Evolutionary conservation across 2,113 vertebrate species (phyloP), one percentile per base, ranked within the genome.

Genomic region (Odontophorus gujanensis): DNA sequence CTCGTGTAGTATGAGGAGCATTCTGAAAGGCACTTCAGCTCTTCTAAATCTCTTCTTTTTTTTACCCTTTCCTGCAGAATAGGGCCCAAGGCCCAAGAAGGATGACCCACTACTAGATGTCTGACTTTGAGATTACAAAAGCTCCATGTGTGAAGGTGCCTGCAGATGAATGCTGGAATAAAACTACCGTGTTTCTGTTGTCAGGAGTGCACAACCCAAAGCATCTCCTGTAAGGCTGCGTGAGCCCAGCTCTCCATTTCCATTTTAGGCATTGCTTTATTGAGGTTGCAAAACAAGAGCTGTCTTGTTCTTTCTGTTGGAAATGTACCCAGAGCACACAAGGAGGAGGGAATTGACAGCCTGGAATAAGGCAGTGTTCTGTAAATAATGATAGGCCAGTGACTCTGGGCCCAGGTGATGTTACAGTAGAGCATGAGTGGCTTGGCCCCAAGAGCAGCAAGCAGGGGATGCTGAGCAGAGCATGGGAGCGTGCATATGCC

Each of bases 341-440:
- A 50, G 67, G 50, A 50, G 15, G 79, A 68, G 83, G 65, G 76
- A 55, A 36, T 3, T 78, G 92, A 73, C 65, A 86, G 57, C 22
- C n/a, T 68, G 82, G 45, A 90, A 72, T 86, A 57, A 87, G 84
- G 51, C 58, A 0, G 1, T 8, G 53, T 43, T 74, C 75, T 77
- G 85, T 93, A 89, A 81, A 89, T 94, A 89, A 92, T 36, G 73
- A 28, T 21, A 43, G 71, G 62, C 85, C 72, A 76, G n/a, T 18
- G 18, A 17, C 13, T 42, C 75, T 18, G 9, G 43, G 48, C 47
- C 47, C 47, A 32, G 76, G 12, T 38, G 74, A 42, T 2, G 22
- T 40, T 53, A 16, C 26, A 53, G 15, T 30, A 53, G 51, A 53
- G 51, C 51, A 53, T 2, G 26, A 53, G 51, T 53, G 51, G 51